phyloP scores from a whole-genome alignment of 2,888 invertebrate genomes.

The Drosophila phalerata region DNA sequence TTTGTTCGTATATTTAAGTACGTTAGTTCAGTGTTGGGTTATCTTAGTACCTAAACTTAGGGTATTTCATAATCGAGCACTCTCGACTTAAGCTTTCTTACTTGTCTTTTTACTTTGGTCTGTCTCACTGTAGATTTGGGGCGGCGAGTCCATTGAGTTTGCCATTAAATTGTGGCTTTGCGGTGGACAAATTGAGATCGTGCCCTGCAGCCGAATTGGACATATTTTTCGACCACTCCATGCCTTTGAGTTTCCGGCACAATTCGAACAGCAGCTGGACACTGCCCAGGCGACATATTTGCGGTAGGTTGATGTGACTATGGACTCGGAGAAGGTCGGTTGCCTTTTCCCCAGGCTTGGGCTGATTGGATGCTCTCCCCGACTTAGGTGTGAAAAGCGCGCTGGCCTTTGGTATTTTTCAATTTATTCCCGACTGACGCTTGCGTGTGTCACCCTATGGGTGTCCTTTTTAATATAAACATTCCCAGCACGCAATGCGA shows the following conservation, averaged over 20 bases:
- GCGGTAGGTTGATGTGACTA: slow-evolving; percentile 74
- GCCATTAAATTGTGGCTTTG: slow-evolving; percentile 86
- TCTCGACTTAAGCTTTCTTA: background rate
- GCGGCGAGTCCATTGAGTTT: slow-evolving; percentile 85
- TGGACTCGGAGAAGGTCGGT: slow-evolving; percentile 25
- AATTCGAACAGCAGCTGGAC: slow-evolving; percentile 45
- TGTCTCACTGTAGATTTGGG: slow-evolving; percentile 81
- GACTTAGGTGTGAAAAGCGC: slow-evolving; percentile 67
- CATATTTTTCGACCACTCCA: slow-evolving; percentile 84
- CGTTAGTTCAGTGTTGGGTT: background rate
- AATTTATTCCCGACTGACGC: slow-evolving; percentile 70
- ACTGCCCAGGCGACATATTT: slow-evolving; percentile 79
- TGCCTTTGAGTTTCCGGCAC: slow-evolving; percentile 82
- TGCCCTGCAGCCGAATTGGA: slow-evolving; percentile 85
- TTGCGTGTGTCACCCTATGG: slow-evolving; percentile 24
- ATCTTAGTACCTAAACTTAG: background rate
- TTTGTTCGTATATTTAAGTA: too few species aligned
- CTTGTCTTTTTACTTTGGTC: slow-evolving; percentile 14
- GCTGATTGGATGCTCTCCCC: slow-evolving; percentile 23
- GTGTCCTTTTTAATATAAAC: slow-evolving; percentile 71
- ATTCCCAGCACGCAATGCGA: slow-evolving; percentile 68
- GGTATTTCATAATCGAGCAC: background rate
- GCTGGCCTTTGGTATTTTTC: slow-evolving; percentile 70
- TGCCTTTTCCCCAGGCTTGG: background rate
- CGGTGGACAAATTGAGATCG: slow-evolving; percentile 85